Conservation (phyloP, 1,140 invertebrate genomes). For the Lepidurus packardi region DNA sequence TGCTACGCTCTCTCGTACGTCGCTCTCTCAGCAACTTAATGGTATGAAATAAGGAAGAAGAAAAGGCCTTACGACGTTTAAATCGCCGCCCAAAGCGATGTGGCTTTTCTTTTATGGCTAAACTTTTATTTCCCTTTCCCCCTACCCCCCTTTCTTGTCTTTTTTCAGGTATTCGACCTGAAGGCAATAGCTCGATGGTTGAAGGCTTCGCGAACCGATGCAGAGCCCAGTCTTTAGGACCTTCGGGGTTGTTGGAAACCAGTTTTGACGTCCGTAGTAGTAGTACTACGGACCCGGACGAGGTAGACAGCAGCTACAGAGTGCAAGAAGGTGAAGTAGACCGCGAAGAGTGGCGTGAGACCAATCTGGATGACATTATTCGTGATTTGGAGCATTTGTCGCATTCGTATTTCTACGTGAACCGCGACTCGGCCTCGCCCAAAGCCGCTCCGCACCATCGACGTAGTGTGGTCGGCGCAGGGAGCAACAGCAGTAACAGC, state of each 20-base stretch:
- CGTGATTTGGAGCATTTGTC: slow-evolving; percentile 38
- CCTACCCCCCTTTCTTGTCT: neutral
- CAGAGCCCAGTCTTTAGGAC: slow-evolving; percentile 11
- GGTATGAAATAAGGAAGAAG: slow-evolving; percentile 20
- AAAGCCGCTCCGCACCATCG: slow-evolving; percentile 38
- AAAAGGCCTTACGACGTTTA: slow-evolving; percentile 8
- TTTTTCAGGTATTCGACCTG: slow-evolving; percentile 19
- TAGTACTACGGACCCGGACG: neutral
- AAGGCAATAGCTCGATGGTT: neutral
- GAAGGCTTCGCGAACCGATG: slow-evolving; percentile 9
- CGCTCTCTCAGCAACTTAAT: slow-evolving; percentile 6
- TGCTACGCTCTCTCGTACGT: slow-evolving; percentile 34
- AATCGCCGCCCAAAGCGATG: neutral
- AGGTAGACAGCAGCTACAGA: neutral
- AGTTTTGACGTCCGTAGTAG: slow-evolving; percentile 26
- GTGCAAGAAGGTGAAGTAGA: neutral
- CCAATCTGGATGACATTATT: slow-evolving; percentile 49
- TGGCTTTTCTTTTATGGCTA: neutral
- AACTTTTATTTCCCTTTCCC: neutral
- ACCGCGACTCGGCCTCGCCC: slow-evolving; percentile 12
- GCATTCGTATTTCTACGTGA: slow-evolving; percentile 16
- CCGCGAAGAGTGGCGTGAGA: slow-evolving; percentile 34
- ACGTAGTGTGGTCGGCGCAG: slow-evolving; percentile 48
- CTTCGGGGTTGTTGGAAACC: slow-evolving; percentile 29
- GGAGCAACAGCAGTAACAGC: slow-evolving; percentile 39